Percentiles rank a stretch among this genome's conserved stretches.
Evolutionary conservation across 2,888 invertebrate genomes (phyloP).

Genomic region (Plagiodera versicolora): DNA sequence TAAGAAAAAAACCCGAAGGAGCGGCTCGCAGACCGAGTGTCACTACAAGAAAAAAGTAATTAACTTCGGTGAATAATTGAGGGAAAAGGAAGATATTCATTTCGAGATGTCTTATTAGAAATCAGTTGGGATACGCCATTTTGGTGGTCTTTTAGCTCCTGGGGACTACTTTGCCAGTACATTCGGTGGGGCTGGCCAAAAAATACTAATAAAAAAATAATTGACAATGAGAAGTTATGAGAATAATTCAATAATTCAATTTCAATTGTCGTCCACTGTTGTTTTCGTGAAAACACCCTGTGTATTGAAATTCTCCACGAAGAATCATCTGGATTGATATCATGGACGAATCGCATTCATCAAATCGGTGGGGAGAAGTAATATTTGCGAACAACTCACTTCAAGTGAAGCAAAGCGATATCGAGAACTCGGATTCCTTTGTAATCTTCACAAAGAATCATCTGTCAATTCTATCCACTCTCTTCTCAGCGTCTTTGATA

Average conservation of each 20-base stretch:
- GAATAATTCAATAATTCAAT: no score
- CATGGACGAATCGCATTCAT: no score
- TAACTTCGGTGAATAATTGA: slow-evolving; percentile 47
- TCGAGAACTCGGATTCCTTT: slow-evolving; percentile 20
- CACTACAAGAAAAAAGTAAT: slow-evolving; percentile 47
- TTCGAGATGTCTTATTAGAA: slow-evolving; percentile 35
- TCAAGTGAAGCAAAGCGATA: not conserved
- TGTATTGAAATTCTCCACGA: no score
- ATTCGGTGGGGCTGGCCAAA: not conserved
- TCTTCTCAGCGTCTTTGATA: slow-evolving; percentile 23
- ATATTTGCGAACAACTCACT: no score
- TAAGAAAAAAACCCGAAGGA: slow-evolving; percentile 40
- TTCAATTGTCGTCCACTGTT: no score
- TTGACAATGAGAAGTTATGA: no score
- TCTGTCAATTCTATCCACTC: slow-evolving; percentile 23
- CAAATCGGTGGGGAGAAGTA: no score
- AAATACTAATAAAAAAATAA: not conserved
- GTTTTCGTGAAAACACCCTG: no score
- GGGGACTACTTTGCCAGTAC: not conserved
- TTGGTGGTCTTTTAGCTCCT: slow-evolving; percentile 16
- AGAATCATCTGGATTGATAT: no score
- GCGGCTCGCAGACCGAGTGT: slow-evolving; percentile 39
- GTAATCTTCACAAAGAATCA: slow-evolving; percentile 22
- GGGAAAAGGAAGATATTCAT: slow-evolving; percentile 37
- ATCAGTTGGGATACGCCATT: slow-evolving; percentile 29